Percentiles rank a stretch among this genome's conserved stretches.
These are phyloP conservation scores for Psittacula cyanocephala DNA, from an alignment of 2,113 vertebrate species.

Conservation along the genomic window DNA sequence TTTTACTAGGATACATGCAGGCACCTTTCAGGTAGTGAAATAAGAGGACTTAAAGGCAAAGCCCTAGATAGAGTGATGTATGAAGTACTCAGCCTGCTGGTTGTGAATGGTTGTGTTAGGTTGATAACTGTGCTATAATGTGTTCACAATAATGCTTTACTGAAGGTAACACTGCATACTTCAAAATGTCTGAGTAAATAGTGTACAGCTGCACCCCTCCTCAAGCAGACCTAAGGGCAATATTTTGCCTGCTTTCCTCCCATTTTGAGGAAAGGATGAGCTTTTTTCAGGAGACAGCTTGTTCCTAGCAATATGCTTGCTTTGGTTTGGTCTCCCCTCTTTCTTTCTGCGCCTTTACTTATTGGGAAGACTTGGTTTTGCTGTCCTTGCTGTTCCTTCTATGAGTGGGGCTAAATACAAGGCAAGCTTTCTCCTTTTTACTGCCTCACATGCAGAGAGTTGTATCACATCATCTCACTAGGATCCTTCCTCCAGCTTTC, in stretches of 20 bases:
- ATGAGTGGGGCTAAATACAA: not conserved
- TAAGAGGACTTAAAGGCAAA: constrained; percentile 38
- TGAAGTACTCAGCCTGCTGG: not conserved
- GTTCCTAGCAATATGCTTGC: not conserved
- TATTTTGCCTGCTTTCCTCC: not conserved
- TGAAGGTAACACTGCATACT: not conserved
- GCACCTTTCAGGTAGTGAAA: not conserved
- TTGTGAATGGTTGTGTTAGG: not conserved
- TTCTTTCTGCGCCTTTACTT: not conserved
- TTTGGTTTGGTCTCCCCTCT: not conserved
- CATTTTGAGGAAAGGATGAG: not conserved
- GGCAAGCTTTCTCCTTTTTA: not conserved
- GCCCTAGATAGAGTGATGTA: not conserved
- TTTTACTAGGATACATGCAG: not conserved
- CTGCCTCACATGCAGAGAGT: not conserved
- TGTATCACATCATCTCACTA: not conserved
- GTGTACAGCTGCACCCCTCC: not conserved
- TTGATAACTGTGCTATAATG: not conserved
- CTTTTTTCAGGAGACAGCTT: not conserved
- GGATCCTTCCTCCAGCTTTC: not conserved
- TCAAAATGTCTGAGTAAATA: not conserved
- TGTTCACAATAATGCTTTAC: not conserved
- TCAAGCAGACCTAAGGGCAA: not conserved
- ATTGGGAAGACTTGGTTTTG: not conserved
- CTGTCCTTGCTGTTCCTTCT: not conserved